Evolutionary conservation across 1,140 invertebrate genomes (phyloP).

Genomic region (Gryllus bimaculatus): DNA sequence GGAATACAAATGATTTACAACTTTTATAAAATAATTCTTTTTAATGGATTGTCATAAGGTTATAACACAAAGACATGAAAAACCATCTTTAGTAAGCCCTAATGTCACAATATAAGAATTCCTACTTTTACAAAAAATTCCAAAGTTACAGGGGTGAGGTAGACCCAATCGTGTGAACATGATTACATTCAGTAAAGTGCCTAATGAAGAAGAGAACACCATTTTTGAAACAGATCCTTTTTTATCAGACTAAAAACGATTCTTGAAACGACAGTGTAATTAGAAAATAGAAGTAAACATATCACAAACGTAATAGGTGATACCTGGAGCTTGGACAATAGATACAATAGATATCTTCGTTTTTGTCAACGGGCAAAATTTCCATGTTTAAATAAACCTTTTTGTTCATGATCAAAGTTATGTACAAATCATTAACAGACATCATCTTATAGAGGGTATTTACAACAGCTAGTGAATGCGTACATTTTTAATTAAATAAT

Average conservation of each 20-base stretch:
- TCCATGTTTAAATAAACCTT: not conserved
- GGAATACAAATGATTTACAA: not conserved
- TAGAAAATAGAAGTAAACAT: not conserved
- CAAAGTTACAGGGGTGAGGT: not conserved
- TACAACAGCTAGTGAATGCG: not conserved
- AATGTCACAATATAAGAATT: not conserved
- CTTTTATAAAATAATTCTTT: not conserved
- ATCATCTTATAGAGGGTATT: not conserved
- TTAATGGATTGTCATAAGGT: not conserved
- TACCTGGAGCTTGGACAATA: not conserved
- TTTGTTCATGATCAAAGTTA: not conserved
- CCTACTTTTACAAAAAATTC: not conserved
- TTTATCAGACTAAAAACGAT: not conserved
- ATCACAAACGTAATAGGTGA: not conserved
- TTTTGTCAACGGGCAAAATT: not conserved
- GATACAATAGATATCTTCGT: not conserved
- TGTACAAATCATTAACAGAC: not conserved
- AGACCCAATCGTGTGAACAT: not conserved
- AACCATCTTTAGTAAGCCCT: not conserved
- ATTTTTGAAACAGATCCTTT: not conserved
- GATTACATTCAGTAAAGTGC: not conserved
- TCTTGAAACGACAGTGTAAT: not conserved
- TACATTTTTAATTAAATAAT: not conserved
- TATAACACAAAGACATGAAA: constrained; percentile 2
- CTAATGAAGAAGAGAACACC: not conserved